Conservation (phyloP, 2,113 vertebrate genomes). For the Stomatorhinus ivindoensis region DNA sequence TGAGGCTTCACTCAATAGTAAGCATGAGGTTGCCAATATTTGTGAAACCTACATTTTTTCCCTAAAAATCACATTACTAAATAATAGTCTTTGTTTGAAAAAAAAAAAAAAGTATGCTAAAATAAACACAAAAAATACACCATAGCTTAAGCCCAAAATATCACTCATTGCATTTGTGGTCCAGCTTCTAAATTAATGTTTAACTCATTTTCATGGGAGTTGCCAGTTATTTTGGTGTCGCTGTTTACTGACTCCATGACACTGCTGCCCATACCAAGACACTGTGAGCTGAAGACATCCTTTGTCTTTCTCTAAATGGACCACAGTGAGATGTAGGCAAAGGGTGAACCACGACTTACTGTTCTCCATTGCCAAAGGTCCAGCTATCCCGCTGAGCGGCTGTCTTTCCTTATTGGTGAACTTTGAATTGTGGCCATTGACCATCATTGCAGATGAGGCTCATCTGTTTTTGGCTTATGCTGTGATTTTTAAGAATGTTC, state of each 20-base stretch:
- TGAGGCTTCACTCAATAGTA: no score
- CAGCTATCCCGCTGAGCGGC: background rate
- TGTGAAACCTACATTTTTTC: no score
- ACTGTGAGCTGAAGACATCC: background rate
- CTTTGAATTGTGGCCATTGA: background rate
- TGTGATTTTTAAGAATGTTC: background rate
- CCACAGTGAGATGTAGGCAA: background rate
- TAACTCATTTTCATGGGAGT: background rate
- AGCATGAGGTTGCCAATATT: no score
- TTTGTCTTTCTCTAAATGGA: background rate
- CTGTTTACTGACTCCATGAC: background rate
- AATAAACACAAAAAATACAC: background rate
- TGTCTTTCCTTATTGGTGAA: background rate
- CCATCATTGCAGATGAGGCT: background rate
- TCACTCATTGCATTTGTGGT: background rate
- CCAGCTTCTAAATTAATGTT: background rate
- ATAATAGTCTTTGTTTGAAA: no score
- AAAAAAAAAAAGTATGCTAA: background rate
- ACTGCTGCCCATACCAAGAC: background rate
- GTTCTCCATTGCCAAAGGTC: background rate
- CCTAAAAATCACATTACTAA: no score
- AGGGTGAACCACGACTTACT: background rate
- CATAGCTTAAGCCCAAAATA: background rate
- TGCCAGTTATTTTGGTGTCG: background rate
- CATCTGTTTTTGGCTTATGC: background rate